A percentile compares a stretch with the other conserved stretches of the same genome.
These are phyloP conservation scores for Stichodactyla mertensii DNA, from an alignment of 64 coral and sea anemone genomes.

Conservation along the genomic window DNA sequence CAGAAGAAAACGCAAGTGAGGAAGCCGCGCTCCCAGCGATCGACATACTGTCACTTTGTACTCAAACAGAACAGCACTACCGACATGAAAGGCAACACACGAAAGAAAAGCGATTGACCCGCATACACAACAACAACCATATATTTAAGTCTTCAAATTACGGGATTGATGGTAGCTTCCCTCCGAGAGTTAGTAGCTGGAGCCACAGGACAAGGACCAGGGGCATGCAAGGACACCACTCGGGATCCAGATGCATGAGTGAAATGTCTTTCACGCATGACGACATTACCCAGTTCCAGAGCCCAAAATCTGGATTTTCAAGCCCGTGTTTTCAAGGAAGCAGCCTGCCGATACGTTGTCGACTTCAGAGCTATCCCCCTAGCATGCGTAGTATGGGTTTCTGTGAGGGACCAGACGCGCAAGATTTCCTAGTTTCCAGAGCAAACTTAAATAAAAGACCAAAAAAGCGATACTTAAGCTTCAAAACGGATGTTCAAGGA, in stretches of 20 bases:
- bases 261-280: background rate
- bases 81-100: background rate
- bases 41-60: background rate
- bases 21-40: background rate
- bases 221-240: background rate
- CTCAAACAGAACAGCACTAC: background rate
- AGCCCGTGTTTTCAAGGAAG: background rate
- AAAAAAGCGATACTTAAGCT: slow-evolving; percentile 1
- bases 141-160: background rate
- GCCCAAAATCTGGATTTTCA: slow-evolving; percentile 3
- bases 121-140: background rate
- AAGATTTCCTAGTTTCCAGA: background rate
- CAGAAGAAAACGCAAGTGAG: background rate
- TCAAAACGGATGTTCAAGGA: slow-evolving; percentile 5
- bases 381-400: background rate
- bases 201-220: background rate
- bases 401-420: background rate
- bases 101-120: background rate
- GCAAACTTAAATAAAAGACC: background rate
- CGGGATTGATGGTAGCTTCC: background rate
- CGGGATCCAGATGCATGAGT: background rate
- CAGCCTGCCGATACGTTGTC: background rate
- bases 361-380: slow-evolving; percentile 2
- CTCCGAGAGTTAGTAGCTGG: background rate
- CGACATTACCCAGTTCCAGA: background rate